Percentiles rank a stretch among this genome's conserved stretches.
Conservation (phyloP, 1,140 invertebrate genomes). For the Chelonus insularis region DNA sequence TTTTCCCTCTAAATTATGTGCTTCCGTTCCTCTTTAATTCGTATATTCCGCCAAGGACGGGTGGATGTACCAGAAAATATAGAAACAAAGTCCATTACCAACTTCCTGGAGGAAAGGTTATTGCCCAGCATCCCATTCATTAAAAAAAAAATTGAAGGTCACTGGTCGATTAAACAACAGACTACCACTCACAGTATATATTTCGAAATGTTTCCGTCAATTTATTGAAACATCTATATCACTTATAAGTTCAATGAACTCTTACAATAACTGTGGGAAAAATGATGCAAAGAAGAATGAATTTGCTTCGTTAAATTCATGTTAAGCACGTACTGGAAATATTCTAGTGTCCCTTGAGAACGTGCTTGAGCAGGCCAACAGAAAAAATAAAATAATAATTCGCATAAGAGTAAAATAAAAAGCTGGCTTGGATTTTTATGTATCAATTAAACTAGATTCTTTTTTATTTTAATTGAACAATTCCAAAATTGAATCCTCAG, state of each 20-base stretch:
- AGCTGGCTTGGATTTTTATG: too few species aligned
- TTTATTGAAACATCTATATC: too few species aligned
- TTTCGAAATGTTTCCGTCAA: too few species aligned
- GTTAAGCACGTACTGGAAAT: conserved; percentile 15
- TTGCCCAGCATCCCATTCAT: neutral
- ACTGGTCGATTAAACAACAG: neutral
- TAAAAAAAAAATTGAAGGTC: neutral
- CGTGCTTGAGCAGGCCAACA: conserved; percentile 16
- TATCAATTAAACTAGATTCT: too few species aligned
- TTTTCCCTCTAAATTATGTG: neutral
- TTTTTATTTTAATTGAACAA: too few species aligned
- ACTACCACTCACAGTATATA: too few species aligned
- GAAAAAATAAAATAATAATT: conserved; percentile 1
- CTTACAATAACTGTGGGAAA: neutral
- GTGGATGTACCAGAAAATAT: neutral
- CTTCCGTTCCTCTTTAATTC: neutral
- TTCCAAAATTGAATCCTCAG: too few species aligned
- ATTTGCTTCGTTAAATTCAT: neutral
- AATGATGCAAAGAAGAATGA: neutral
- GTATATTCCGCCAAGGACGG: neutral
- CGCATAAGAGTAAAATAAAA: too few species aligned
- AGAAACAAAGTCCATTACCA: neutral
- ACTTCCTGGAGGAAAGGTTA: neutral
- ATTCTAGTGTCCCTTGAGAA: conserved; percentile 3
- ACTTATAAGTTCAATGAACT: neutral